Conservation (phyloP, 2,888 invertebrate genomes). For the Apotomis betuletana region DNA sequence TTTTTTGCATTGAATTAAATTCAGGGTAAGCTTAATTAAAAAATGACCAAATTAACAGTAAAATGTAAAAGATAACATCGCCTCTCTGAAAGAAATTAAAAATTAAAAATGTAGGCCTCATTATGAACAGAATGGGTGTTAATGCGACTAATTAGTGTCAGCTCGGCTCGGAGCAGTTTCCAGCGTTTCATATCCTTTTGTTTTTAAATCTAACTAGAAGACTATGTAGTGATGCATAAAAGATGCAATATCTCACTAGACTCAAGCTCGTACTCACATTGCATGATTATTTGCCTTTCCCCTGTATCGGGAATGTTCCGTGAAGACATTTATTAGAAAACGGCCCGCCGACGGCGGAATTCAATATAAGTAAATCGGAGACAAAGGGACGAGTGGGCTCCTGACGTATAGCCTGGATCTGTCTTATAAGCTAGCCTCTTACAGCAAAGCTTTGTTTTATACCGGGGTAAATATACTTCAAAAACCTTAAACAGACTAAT, state of each 20-base stretch:
- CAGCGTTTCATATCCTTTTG: not conserved
- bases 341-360: constrained; percentile 10
- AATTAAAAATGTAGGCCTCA: not conserved
- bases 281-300: constrained; percentile 23
- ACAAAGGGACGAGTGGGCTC: constrained; percentile 16
- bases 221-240: not conserved
- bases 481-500: too few species aligned
- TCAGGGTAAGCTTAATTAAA: too few species aligned
- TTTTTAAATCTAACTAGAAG: too few species aligned
- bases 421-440: constrained; percentile 7
- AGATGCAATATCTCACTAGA: not conserved
- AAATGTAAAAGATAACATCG: too few species aligned
- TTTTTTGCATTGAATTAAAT: too few species aligned
- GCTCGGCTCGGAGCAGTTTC: not conserved
- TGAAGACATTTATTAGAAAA: constrained; percentile 29
- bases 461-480: not conserved
- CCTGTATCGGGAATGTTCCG: constrained; percentile 11
- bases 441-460: not conserved
- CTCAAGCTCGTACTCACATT: not conserved
- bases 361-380: constrained; percentile 27
- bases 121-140: not conserved
- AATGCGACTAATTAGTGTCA: not conserved
- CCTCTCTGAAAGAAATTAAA: not conserved
- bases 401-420: constrained; percentile 19
- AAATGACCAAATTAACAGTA: too few species aligned